Base-by-base conservation (phyloP, 2,888 invertebrate genomes). In the Drosophila ochracea region DNA sequence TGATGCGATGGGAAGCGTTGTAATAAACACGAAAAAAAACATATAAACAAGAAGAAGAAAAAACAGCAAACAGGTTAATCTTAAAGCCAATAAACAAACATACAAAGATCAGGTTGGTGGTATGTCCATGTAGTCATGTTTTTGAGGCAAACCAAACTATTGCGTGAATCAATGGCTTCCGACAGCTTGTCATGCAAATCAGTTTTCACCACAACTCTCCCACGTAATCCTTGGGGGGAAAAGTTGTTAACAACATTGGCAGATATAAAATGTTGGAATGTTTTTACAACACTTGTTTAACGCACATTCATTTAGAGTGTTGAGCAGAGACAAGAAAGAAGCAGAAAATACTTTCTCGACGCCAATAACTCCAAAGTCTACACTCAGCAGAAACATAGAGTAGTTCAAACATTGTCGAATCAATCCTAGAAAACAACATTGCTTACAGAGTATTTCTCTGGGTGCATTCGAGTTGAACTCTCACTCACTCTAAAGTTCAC, bases 121-220 rank as follows among this genome's bases (percentile, higher is more conserved):
- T 61, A 68, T 79, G 59, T 52, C 50, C 39, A 67, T 57, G 68
- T 71, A 61, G 60, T 62, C 79, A 65, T 81, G 84, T 78, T 73
- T 79, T 66, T 30, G 65, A 41, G 53, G 50, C 73, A 60, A 28
- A 30, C n/a, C 49, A 71, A 71, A 35, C 50, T 73, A 84, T 84
- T 90, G 90, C 84, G 86, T 84, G 90, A 83, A 80, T 72, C 66
- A 59, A 69, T 59, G 50, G 76, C 89, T 85, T 85, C 85, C 85
- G 85, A 80, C 85, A 90, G 81, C 73, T 80, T 83, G 89, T 78
- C 86, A 90, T 90, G 89, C 81, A 90, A 85, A 85, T 88, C 76
- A 76, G 73, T 53, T 90, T 80, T 49, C 19, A 41, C 43, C 30
- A 58, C 59, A 62, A 39, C 39, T 47, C 21, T 47, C 33, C 58